Evolutionary conservation across 2,888 invertebrate genomes (phyloP).

Genomic region (Amiota minor): DNA sequence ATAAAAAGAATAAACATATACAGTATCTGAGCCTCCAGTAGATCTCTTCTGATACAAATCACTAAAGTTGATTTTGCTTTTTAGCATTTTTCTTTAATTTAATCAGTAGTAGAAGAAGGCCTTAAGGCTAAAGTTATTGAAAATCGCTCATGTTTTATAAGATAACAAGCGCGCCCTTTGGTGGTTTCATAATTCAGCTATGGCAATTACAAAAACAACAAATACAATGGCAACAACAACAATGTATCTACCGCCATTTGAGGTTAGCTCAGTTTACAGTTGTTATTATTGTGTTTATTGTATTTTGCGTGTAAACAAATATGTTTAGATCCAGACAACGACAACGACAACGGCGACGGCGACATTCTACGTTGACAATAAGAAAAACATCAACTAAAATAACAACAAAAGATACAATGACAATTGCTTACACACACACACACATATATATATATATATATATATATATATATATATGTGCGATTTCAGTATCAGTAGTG

Average conservation of each 20-base stretch:
- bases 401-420: background rate
- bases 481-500: background rate
- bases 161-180: slow-evolving; percentile 20
- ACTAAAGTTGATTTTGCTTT: background rate
- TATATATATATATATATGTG: background rate
- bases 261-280: slow-evolving; percentile 59
- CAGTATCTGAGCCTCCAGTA: too few relatives aligned
- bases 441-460: slow-evolving; percentile 10
- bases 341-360: background rate
- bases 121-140: background rate
- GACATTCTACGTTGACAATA: background rate
- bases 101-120: background rate
- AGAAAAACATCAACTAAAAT: background rate
- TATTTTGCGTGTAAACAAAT: slow-evolving; percentile 41
- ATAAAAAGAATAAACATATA: too few relatives aligned
- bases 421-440: slow-evolving; percentile 9
- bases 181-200: slow-evolving; percentile 52
- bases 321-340: slow-evolving; percentile 1
- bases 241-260: slow-evolving; percentile 37
- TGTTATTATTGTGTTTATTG: slow-evolving; percentile 15
- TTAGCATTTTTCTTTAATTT: background rate
- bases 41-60: too few relatives aligned
- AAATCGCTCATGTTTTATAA: background rate
- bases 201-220: slow-evolving; percentile 40
- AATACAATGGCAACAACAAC: slow-evolving; percentile 17